Conservation (phyloP, 1,140 invertebrate species). For the Drosophila pectinifera region DNA sequence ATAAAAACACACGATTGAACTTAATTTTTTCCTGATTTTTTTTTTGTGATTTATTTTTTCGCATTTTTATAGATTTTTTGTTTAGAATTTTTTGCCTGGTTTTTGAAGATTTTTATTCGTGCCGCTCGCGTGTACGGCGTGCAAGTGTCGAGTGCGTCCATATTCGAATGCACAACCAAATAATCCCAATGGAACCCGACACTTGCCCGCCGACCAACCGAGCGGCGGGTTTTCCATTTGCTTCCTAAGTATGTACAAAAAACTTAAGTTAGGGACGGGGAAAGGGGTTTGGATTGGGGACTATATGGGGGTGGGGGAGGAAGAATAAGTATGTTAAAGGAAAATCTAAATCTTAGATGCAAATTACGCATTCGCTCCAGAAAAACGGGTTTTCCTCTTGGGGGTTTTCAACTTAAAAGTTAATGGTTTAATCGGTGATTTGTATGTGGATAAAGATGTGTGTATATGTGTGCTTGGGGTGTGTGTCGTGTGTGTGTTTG, state of each 20-base stretch:
- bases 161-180: conserved; percentile 50
- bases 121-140: conserved; percentile 34
- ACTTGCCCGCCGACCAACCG: conserved; percentile 35
- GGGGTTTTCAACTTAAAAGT: conserved; percentile 45
- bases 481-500: conserved; percentile 30
- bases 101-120: conserved; percentile 64
- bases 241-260: conserved; percentile 70
- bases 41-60: conserved; percentile 71
- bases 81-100: conserved; percentile 49
- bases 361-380: conserved; percentile 25
- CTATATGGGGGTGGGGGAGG: background rate
- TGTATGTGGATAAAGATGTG: conserved; percentile 11
- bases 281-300: background rate
- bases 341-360: conserved; percentile 48
- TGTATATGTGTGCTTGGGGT: conserved; percentile 28
- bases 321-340: conserved; percentile 41
- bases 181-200: conserved; percentile 60
- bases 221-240: conserved; percentile 58
- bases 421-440: conserved; percentile 39
- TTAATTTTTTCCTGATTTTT: conserved; percentile 74
- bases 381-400: conserved; percentile 17
- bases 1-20: conserved; percentile 10
- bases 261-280: conserved; percentile 59
- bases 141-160: conserved; percentile 45
- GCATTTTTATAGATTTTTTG: conserved; percentile 65